phyloP scores from a whole-genome alignment of 2,113 vertebrate species.

The Archocentrus centrarchus region DNA sequence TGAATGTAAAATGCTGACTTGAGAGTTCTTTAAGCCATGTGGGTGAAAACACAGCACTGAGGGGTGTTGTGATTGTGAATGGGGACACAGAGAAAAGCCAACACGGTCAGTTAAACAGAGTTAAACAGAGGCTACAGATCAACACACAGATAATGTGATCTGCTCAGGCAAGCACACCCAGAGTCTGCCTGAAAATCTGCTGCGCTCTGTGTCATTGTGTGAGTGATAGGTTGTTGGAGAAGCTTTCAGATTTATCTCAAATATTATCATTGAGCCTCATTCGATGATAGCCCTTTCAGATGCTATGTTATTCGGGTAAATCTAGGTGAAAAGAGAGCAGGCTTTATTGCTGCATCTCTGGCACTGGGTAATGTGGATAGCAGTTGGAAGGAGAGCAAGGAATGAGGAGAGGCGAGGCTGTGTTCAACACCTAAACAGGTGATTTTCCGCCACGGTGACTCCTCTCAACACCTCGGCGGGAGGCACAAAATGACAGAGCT shows the following conservation, averaged over 20 bases:
- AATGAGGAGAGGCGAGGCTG: slow-evolving; percentile 66
- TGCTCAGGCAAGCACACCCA: slow-evolving; percentile 52
- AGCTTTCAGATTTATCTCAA: slow-evolving; percentile 64
- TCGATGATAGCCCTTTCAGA: slow-evolving; percentile 67
- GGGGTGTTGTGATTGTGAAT: slow-evolving; percentile 24
- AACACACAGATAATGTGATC: slow-evolving; percentile 60
- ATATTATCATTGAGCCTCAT: slow-evolving; percentile 70
- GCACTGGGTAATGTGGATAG: slow-evolving; percentile 67
- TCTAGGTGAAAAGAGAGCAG: slow-evolving; percentile 54
- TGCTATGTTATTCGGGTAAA: slow-evolving; percentile 69
- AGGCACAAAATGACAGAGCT: slow-evolving; percentile 77
- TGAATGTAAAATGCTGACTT: slow-evolving; percentile 24
- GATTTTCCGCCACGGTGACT: slow-evolving; percentile 82
- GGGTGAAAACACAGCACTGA: slow-evolving; percentile 19
- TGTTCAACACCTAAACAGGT: slow-evolving; percentile 82
- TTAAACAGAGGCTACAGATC: slow-evolving; percentile 63
- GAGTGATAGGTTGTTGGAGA: slow-evolving; percentile 57
- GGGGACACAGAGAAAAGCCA: slow-evolving; percentile 24
- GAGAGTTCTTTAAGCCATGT: slow-evolving; percentile 4
- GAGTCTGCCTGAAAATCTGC: slow-evolving; percentile 51
- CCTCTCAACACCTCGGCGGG: slow-evolving; percentile 74
- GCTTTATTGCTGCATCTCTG: slow-evolving; percentile 51
- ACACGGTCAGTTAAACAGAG: slow-evolving; percentile 54
- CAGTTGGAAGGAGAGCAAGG: slow-evolving; percentile 57
- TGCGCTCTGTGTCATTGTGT: slow-evolving; percentile 53